Evolutionary conservation across 2,797 vertebrate species (phyloP), one percentile per base, ranked within the genome.

Genomic region (Enteromius afrohamiltoni): DNA sequence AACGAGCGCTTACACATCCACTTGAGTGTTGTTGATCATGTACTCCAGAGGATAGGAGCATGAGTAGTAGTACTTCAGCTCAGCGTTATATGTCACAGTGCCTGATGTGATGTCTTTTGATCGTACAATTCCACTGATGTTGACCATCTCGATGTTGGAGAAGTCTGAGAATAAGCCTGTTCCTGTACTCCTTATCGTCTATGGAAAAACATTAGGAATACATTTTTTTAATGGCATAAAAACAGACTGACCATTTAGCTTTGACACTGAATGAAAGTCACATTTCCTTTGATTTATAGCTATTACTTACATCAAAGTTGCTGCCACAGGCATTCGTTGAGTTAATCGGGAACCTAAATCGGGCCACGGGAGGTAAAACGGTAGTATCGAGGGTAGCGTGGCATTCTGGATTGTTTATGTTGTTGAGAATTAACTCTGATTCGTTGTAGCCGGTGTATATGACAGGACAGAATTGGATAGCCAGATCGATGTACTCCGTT

Each of bases 41-140:
- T 95, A 94, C 86, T 94, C 91, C 88, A 95, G 84, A 51, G 94
- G 92, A 88, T 95, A 95, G 49, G 89, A 73, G 67, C 94, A 95
- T 37, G 93, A 95, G 85, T 93, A 95, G 49, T 85, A 91, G 85
- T 95, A 95, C 65, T 92, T 91, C 45, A 95, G 88, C 64, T 93
- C 92, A 21, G 92, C 62, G 0, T 91, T 94, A 65, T 94, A 94
- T 3, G 93, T 94, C 55, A 95, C 90, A 0, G 89, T 83, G 8
- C 93, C 91, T 1, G 82, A 64, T n/a, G 88, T 90, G 16, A 88
- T 87, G 65, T 95, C 93, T 31, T 85, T 51, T 7, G 94, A 93
- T 40, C 42, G 85, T 68, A 95, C 90, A 23, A 90, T 37, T 6
- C 94, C 94, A 49, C 93, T 94, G 83, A 95, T 73, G 78, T 94